Base-by-base conservation (phyloP, 2,113 vertebrate genomes). In the Sinocyclocheilus anshuiensis region DNA sequence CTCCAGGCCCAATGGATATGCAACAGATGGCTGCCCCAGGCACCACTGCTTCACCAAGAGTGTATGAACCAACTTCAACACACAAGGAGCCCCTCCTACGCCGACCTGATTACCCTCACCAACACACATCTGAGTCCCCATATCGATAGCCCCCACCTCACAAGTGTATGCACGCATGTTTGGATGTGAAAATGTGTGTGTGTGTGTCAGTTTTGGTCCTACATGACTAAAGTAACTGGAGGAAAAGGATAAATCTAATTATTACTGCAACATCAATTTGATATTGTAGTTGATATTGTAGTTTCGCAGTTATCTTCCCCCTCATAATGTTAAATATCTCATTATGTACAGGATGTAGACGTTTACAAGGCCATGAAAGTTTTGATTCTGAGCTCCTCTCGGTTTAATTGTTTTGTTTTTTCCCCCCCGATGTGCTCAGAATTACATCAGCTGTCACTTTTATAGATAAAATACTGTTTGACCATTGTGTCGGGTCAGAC, bases 1-100 rank as follows among this genome's bases (percentile, higher is more conserved):
- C 86, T 87, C 91, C 86, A 87, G 87, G 77, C 29, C 74, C 74
- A 63, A 91, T 74, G 71, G 85, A 88, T 88, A 91, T 12, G 82
- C 93, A 33, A 42, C 86, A 89, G 84, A 26, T 88, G 80, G 79
- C 79, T 0, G 84, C 93, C 8, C 92, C 94, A 1, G 87, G 84
- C 72, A 87, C 91, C 4, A 93, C 92, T 88, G 91, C 90, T 91
- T 90, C 94, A 88, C 87, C 93, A 90, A 94, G 94, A 94, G 93
- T 93, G 94, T 95, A 95, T 95, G 94, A 95, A 92, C 89, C 88
- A 84, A 93, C 94, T 93, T 89, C 94, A 92, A 92, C 93, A 95
- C 94, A 95, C 93, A 93, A 94, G 94, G 94, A 95, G 91, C 86
- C 94, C 93, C 92, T 91, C 93, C 93, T 94, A 92, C 93, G 92